Evolutionary conservation across 2,888 invertebrate species (phyloP).

Genomic region (Sepiola atlantica): DNA sequence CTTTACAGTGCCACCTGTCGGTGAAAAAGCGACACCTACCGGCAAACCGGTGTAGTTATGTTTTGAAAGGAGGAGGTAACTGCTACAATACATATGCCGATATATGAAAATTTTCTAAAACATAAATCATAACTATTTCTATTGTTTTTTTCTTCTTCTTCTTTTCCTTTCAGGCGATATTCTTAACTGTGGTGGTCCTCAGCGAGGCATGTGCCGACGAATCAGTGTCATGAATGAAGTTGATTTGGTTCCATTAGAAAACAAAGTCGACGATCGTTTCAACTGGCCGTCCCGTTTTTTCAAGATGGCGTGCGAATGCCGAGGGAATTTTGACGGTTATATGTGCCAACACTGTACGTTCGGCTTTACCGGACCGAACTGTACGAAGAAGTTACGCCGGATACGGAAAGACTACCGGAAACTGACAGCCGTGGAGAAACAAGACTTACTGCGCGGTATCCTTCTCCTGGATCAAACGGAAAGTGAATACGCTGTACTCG

Average conservation of each 20-base stretch:
- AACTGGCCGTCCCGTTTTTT: constrained; percentile 45
- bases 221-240: neutral
- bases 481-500: constrained; percentile 48
- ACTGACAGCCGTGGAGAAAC: neutral
- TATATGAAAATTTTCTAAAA: neutral
- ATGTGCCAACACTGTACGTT: constrained; percentile 40
- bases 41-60: too few species aligned
- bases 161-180: constrained; percentile 33
- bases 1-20: too few species aligned
- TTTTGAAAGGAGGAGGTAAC: too few species aligned
- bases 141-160: too few species aligned
- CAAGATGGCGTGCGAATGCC: constrained; percentile 37
- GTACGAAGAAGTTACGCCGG: constrained; percentile 12
- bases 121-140: neutral
- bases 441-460: constrained; percentile 35
- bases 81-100: neutral
- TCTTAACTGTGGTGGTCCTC: constrained; percentile 35
- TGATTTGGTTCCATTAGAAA: neutral
- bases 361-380: constrained; percentile 3
- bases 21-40: too few species aligned
- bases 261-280: constrained; percentile 40
- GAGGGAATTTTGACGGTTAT: constrained; percentile 34
- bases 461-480: neutral
- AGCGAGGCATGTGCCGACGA: constrained; percentile 18
- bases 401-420: constrained; percentile 46